Evolutionary conservation across 2,113 vertebrate species (phyloP).

Genomic region (Rhinichthys klamathensis): DNA sequence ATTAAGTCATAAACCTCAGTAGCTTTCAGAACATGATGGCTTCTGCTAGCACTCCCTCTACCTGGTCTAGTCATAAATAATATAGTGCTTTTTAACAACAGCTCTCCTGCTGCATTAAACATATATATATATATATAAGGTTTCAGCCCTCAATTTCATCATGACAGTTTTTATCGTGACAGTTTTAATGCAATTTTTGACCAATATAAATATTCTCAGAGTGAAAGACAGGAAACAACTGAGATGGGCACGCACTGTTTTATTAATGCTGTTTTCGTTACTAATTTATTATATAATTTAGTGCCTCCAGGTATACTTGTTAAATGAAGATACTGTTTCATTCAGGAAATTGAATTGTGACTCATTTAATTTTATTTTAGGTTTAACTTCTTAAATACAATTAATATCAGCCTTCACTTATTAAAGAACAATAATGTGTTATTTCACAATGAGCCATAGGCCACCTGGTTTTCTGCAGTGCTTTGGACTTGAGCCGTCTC

Average conservation of each 20-base stretch:
- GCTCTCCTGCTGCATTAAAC: not conserved
- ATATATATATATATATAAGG: not conserved
- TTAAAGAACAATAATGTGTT: not conserved
- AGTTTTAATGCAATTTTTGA: no score
- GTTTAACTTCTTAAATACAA: not conserved
- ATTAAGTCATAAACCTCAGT: slow-evolving; percentile 9
- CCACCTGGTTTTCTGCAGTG: not conserved
- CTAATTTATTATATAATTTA: not conserved
- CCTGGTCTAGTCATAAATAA: not conserved
- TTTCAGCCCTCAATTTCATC: no score
- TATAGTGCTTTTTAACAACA: not conserved
- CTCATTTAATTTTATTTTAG: not conserved
- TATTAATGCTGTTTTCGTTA: not conserved
- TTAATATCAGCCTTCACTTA: not conserved
- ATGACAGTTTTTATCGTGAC: no score
- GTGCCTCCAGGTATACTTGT: not conserved
- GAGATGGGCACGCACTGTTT: not conserved
- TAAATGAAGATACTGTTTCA: not conserved
- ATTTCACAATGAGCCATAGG: not conserved
- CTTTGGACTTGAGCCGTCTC: not conserved
- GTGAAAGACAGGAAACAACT: not conserved
- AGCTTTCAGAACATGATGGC: slow-evolving; percentile 15
- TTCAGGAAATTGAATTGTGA: not conserved
- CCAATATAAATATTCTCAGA: not conserved
- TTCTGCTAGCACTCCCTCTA: not conserved